Base-by-base conservation (phyloP, 1,140 invertebrate species). In the Epicauta chinensis region DNA sequence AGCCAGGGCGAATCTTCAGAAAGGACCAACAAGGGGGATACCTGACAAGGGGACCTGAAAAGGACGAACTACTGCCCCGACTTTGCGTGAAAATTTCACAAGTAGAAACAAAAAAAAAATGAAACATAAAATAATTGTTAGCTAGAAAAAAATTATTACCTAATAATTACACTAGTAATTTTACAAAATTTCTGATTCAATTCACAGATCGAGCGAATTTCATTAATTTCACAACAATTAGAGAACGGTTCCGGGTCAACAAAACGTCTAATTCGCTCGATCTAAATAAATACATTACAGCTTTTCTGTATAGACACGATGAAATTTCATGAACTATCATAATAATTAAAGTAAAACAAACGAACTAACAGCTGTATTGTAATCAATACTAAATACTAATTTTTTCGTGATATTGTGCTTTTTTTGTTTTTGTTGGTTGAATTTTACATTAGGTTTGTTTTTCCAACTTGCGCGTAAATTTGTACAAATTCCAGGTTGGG, bases 11-110 rank as follows among this genome's bases (percentile, higher is more conserved):
- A 60, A 66, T 55, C 55, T 62, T 63, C 58, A 64, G 49, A 57
- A 63, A 66, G 58, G 63, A 68, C 66, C 65, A 61, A 58, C 46
- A 60, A 56, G 60, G 52, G 58, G 63, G 62, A 56, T 63, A 60
- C 45, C 61, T 58, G 54, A 54, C 56, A 56, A 7, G 23, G 23
- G 58, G 61, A 68, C 66, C 64, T 68, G 64, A 66, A 68, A 68
- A 62, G 58, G 55, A 65, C 55, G 52, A 59, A 66, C 66, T 68
- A 68, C 65, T 66, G 64, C 61, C 61, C 61, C 59, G 60, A 63
- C 55, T 61, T 55, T 64, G 58, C 52, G 55, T 65, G 62, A 57
- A 55, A 56, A 53, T 56, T 58, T 54, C 59, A 34, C 42, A 16
- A 32, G 32, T 13, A 51, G 12, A 42, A 13, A 51, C 34, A 32